A percentile compares a stretch with the other conserved stretches of the same genome.
Evolutionary conservation across 2,797 vertebrate species (phyloP).

Genomic region (Eospalax fontanierii): DNA sequence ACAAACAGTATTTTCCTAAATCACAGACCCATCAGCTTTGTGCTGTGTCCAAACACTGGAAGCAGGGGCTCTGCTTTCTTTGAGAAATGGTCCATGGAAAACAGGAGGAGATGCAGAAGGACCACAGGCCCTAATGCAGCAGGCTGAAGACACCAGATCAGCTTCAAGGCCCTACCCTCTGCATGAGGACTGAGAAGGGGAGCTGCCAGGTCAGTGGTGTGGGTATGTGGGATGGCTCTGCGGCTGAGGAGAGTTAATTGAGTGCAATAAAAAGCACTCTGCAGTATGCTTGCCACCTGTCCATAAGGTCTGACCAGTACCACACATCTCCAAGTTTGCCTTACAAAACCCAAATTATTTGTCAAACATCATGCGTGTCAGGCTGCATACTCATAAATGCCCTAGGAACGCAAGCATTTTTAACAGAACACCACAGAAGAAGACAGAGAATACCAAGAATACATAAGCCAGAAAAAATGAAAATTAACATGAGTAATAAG

Average conservation of each 20-base stretch:
- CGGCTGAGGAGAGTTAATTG: constrained; percentile 78
- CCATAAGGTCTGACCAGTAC: constrained; percentile 29
- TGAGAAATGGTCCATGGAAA: constrained; percentile 80
- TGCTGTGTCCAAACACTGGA: constrained; percentile 84
- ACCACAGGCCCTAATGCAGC: background rate
- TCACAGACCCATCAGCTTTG: constrained; percentile 85
- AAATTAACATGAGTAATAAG: constrained; percentile 76
- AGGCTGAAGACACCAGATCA: constrained; percentile 77
- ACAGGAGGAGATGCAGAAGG: constrained; percentile 84
- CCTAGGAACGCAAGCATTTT: constrained; percentile 67
- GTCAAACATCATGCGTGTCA: constrained; percentile 69
- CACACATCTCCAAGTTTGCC: constrained; percentile 33
- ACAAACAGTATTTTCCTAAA: constrained; percentile 86
- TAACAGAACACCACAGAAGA: constrained; percentile 72
- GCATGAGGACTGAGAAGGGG: constrained; percentile 59
- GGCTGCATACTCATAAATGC: constrained; percentile 40
- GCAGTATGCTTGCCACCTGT: constrained; percentile 87
- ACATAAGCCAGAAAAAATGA: constrained; percentile 68
- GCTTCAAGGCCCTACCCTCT: background rate
- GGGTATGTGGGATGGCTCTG: constrained; percentile 70
- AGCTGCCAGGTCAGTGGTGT: constrained; percentile 23
- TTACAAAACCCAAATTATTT: constrained; percentile 73
- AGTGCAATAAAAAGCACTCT: constrained; percentile 80
- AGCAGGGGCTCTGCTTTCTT: constrained; percentile 82
- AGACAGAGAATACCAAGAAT: constrained; percentile 70